These are phyloP conservation scores for Theretra japonica DNA, from an alignment of 2,888 invertebrate genomes.

Conservation along the genomic window DNA sequence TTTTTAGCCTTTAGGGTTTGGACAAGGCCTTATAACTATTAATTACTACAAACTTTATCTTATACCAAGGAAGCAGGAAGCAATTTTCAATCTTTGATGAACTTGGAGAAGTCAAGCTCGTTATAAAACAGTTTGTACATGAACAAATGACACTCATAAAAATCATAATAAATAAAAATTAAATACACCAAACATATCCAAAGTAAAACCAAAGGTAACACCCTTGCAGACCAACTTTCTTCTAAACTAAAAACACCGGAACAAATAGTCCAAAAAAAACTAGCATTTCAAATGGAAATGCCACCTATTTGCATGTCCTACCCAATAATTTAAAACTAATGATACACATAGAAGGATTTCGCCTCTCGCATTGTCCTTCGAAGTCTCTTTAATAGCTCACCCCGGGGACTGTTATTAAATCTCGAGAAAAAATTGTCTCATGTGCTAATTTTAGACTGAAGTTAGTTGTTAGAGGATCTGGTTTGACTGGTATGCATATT, in stretches of 20 bases:
- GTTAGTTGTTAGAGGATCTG: not conserved
- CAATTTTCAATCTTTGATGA: too few relatives aligned
- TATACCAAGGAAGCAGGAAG: too few relatives aligned
- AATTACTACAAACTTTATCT: too few relatives aligned
- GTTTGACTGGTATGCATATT: not conserved
- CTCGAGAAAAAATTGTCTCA: conserved; percentile 22
- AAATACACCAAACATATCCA: too few relatives aligned
- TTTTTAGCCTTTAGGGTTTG: too few relatives aligned
- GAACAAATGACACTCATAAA: too few relatives aligned
- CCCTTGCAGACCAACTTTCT: not conserved
- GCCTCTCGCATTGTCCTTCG: not conserved
- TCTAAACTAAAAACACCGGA: not conserved
- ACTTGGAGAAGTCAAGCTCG: too few relatives aligned
- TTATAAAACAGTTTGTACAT: too few relatives aligned
- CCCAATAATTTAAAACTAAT: conserved; percentile 8
- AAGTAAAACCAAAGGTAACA: not conserved
- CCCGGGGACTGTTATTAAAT: conserved; percentile 1
- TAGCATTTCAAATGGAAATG: too few relatives aligned
- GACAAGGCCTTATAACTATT: too few relatives aligned
- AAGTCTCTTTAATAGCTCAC: not conserved
- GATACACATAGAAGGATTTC: not conserved
- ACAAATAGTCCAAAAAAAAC: conserved; percentile 8
- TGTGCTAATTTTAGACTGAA: conserved; percentile 8
- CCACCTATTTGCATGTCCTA: not conserved
- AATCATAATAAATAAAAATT: too few relatives aligned